Evolutionary conservation across 2,797 vertebrate genomes (phyloP), one percentile per base, ranked within the genome.

Genomic region (Mareca penelope): DNA sequence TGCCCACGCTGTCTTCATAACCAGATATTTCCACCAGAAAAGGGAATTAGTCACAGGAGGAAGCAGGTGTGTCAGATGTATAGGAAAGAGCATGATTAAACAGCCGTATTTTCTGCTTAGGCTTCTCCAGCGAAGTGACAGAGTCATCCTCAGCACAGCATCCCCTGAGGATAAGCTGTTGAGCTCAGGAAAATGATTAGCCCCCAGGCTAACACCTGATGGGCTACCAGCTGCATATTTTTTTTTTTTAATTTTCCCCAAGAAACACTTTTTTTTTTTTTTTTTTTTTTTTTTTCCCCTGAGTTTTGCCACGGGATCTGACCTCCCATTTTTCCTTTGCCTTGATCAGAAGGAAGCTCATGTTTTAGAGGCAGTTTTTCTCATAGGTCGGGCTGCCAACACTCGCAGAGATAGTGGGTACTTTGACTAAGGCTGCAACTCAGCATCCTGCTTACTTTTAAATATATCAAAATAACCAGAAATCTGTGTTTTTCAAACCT

Each of bases 21-120:
- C 81, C 76, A 93, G 76, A 64, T 93, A 84, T 92, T 95, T 95
- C 93, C 26, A 10, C 64, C 86, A 93, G 90, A 92, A 93, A 93
- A 92, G 44, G 68, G 77, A 64, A 89, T 96, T 96, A 96, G 93
- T 95, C 94, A 94, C 76, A 50, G 93, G 63, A 95, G 73, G 87
- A 92, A 95, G 87, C 93, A 96, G 90, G 92, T 95, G 94, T 95
- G 87, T 69, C 86, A 82, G 61, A 69, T 35, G 53, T 76, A 18
- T 80, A 60, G 90, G 89, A 89, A 95, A 92, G 46, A 73, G 71
- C 2, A 21, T 80, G 85, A 95, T 83, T 92, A 81, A 93, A 71
- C 76, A 75, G 78, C 44, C 69, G 46, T 89, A 46, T 94, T 93
- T 96, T 95, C 87, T 93, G 40, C 81, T 83, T 75, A 29, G 71